Evolutionary conservation across 2,113 vertebrate species (phyloP), one percentile per base, ranked within the genome.

Genomic region (Pedetes capensis): DNA sequence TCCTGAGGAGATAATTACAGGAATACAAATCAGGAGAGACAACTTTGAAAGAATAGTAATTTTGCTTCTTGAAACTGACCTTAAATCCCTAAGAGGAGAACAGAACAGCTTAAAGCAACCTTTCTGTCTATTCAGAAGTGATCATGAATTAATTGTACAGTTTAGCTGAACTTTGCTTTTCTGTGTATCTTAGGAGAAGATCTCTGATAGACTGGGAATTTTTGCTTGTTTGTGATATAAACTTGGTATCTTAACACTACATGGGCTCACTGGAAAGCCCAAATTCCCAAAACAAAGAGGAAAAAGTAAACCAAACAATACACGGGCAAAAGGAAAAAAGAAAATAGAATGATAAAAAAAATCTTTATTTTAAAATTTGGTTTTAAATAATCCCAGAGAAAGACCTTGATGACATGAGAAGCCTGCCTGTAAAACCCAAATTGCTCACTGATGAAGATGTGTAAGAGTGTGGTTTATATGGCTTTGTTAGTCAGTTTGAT

Each of bases 201-300:
- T 95, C 93, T 97, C 97, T 98, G 96, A 96, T 95, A 97, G 98
- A 97, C 96, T 97, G 97, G 96, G 98, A 97, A 98, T 98, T 98
- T 98, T 97, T 97, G 95, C 97, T 98, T 98, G 96, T 98, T 98
- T 98, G 97, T 97, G 98, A 98, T 96, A 96, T 97, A 98, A 97
- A 98, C 97, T 97, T 76, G 97, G 69, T 97, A 98, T 97, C 97
- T 98, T 97, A 97, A 96, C 75, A 94, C 72, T 92, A 74, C 94
- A 94, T 78, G 97, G 95, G 90, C 53, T 97, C 87, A 51, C 55
- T 94, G 87, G 93, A 97, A 97, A 97, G 74, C 75, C 91, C 95
- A 98, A 93, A 97, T 97, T 97, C 93, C 96, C 91, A 97, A 98
- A 98, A 96, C 94, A 98, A 96, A 97, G 66, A 95, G 22, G 91